phyloP scores from a whole-genome alignment of 2,888 invertebrate species.

The Brachylomia viminalis region DNA sequence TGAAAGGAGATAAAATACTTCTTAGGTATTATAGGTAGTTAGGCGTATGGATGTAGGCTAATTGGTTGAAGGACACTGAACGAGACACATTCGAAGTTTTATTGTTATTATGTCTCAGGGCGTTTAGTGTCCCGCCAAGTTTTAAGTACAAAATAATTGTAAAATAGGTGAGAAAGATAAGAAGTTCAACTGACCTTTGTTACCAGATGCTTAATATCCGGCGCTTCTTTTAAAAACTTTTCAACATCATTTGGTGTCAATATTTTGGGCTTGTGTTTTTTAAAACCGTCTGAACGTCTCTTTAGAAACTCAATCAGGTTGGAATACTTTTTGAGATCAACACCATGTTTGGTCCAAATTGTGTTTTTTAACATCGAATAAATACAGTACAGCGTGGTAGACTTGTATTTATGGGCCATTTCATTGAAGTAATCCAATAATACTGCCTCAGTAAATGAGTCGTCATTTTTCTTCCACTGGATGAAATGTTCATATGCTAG shows the following conservation, averaged over 20 bases:
- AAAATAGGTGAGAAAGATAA: too few species aligned
- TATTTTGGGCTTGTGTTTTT: not conserved
- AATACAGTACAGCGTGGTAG: constrained; percentile 17
- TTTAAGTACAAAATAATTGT: too few species aligned
- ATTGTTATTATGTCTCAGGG: too few species aligned
- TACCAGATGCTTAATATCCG: constrained; percentile 19
- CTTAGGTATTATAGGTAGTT: not conserved
- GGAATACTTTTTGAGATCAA: constrained; percentile 18
- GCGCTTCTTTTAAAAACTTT: constrained; percentile 31
- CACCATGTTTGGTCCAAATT: constrained; percentile 14
- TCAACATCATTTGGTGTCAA: constrained; percentile 21
- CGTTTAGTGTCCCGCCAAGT: too few species aligned
- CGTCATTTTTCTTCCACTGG: constrained; percentile 7
- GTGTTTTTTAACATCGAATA: constrained; percentile 23
- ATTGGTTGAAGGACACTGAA: too few species aligned
- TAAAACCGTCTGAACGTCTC: not conserved
- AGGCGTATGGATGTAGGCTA: too few species aligned
- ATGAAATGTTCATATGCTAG: constrained; percentile 5
- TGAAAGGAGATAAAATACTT: constrained; percentile 6
- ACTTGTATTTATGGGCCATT: constrained; percentile 15
- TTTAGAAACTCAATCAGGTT: constrained; percentile 11
- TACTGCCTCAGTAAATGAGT: constrained; percentile 11
- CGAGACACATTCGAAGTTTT: too few species aligned
- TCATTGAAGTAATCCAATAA: constrained; percentile 22
- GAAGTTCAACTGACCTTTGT: constrained; percentile 19